Conservation (phyloP, 1,140 invertebrate genomes). For the Heliconius hermathena region DNA sequence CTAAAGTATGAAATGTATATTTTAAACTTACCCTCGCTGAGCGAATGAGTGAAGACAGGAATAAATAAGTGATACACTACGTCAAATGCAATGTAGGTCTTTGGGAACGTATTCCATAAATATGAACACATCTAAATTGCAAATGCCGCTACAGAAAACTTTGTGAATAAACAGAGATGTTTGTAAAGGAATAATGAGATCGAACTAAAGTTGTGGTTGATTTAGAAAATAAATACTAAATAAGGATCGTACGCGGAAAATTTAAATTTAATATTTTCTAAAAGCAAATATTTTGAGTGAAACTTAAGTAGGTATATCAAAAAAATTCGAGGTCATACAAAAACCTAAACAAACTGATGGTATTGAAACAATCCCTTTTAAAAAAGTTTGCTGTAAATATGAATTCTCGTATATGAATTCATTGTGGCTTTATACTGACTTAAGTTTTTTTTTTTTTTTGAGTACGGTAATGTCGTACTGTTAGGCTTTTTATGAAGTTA, state of each 20-base stretch:
- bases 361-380: conserved; percentile 3
- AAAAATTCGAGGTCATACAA: background rate
- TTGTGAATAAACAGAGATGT: conserved; percentile 29
- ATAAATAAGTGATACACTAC: conserved; percentile 40
- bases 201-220: conserved; percentile 12
- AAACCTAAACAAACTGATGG: conserved; percentile 6
- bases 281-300: background rate
- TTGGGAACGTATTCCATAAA: conserved; percentile 39
- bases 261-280: background rate
- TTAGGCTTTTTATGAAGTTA: background rate
- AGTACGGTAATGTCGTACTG: background rate
- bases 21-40: conserved; percentile 4
- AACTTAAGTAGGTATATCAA: background rate
- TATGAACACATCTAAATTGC: conserved; percentile 41
- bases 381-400: background rate
- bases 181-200: conserved; percentile 28
- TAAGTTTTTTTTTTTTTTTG: background rate
- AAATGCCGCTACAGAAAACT: conserved; percentile 37
- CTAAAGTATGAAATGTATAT: background rate
- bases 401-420: background rate
- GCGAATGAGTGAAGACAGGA: conserved; percentile 36
- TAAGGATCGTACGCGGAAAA: background rate
- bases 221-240: conserved; percentile 10
- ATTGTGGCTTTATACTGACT: background rate
- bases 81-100: conserved; percentile 40